A percentile compares a stretch with the other conserved stretches of the same genome.
phyloP scores from a whole-genome alignment of 2,797 vertebrate genomes.

The Dipus sagitta region DNA sequence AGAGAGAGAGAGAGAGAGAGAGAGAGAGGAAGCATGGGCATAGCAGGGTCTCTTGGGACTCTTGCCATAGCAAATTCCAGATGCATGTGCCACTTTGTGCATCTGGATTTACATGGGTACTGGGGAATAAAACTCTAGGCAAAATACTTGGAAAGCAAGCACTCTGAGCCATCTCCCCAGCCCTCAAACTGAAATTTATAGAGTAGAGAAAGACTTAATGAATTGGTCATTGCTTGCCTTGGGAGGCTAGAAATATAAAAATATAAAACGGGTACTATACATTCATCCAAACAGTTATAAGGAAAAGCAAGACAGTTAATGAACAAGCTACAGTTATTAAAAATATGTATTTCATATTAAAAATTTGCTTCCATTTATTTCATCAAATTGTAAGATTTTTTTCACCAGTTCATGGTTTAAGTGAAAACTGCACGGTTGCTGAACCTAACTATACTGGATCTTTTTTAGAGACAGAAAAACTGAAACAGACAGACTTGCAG shows the following conservation, averaged over 20 bases:
- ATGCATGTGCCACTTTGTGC: no score
- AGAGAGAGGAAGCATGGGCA: no score
- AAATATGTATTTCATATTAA: background rate
- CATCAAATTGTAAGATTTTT: background rate
- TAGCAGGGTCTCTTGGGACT: no score
- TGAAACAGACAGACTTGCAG: no score
- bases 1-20: no score
- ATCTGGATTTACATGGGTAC: no score
- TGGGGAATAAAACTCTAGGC: no score
- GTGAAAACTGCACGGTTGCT: background rate
- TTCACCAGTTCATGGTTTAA: background rate
- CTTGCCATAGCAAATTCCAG: no score
- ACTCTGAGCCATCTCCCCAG: no score
- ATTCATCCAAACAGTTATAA: background rate
- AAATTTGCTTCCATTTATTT: background rate
- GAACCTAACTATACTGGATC: background rate
- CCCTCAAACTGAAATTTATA: background rate
- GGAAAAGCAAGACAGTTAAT: constrained; percentile 12
- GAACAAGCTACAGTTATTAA: background rate
- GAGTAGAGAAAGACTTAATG: background rate
- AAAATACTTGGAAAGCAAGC: no score
- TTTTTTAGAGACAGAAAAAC: no score
- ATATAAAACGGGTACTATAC: background rate
- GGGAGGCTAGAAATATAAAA: background rate
- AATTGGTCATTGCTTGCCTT: background rate